Conservation (phyloP, 1,140 invertebrate species). For the Leptinotarsa lineolata region DNA sequence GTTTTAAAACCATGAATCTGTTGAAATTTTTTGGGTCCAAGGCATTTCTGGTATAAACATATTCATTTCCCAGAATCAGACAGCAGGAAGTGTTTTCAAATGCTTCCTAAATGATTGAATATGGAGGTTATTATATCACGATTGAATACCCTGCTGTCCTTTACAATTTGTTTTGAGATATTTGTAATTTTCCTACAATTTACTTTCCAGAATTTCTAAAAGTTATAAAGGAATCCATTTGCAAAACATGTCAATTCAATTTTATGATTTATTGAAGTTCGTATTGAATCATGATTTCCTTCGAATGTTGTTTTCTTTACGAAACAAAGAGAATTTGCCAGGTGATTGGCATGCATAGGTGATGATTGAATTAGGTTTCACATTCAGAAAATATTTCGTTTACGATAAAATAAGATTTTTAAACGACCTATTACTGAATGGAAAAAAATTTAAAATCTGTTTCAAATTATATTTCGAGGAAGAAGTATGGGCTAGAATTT, state of each 20-base stretch:
- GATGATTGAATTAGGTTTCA: no score
- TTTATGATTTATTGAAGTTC: not conserved
- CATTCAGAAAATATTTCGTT: not conserved
- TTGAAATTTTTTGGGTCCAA: no score
- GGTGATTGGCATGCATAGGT: not conserved
- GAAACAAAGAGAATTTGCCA: not conserved
- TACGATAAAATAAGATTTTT: no score
- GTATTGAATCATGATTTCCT: not conserved
- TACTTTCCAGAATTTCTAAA: not conserved
- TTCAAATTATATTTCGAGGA: not conserved
- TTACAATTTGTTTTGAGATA: conserved; percentile 6
- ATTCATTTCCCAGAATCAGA: not conserved
- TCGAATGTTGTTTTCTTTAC: not conserved
- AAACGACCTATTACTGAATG: no score
- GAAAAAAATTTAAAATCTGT: no score
- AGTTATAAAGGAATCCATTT: not conserved
- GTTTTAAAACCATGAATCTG: no score
- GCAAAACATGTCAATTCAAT: not conserved
- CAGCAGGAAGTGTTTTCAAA: not conserved
- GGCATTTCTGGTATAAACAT: not conserved
- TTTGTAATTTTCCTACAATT: conserved; percentile 1
- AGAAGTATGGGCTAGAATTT: not conserved
- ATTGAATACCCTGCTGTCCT: not conserved
- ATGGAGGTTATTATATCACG: not conserved
- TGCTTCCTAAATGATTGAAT: not conserved